Evolutionary conservation across 1,140 invertebrate species (phyloP), one percentile per base, ranked within the genome.

Genomic region (Linepithema humile): DNA sequence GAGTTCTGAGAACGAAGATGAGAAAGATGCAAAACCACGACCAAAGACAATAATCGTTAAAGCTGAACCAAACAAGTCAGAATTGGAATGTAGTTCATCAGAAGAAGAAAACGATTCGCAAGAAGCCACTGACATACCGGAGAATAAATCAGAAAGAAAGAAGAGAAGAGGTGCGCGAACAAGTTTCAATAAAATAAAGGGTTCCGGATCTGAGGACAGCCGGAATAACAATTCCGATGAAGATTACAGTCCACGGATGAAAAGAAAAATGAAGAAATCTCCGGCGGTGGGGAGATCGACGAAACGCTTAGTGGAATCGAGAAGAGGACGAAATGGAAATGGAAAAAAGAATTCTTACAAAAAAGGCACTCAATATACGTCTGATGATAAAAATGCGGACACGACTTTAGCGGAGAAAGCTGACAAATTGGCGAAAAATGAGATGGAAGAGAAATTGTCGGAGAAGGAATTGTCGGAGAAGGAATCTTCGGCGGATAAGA

Each of bases 21-120:
- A 86, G 0, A 84, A 91, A 17, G 88, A 90, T 20, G 15, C n/a
- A 5, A 91, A 91, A 23, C 77, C 92, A 15, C 90, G 88, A 45
- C 84, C 90, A 9, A 94, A 94, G 75, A 94, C 94, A 6, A 82
- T 90, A 55, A 94, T 94, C 60, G 86, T 94, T 3, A 94, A 93
- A 82, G 93, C 93, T 48, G 74, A 90, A 50, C 84, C 93, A 59
- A 93, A 92, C 75, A 91, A 93, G n/a, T 93, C 92, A 3, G 93
- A 94, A 89, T 48, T 94, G 0, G 93, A 94, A 26, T 86, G 87
- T 53, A 93, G 92, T 85, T 91, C 90, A 2, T 91, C 91, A 0
- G 92, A 93, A 35, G 82, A 86, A 7, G 92, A 92, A 59, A 88
- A 88, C 26, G 86, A 91, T 67, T 40, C 43, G 6, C 86, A 85